Percentiles rank a stretch among this genome's conserved stretches.
These are phyloP conservation scores for Charina bottae DNA, from an alignment of 2,113 vertebrate genomes.

Conservation along the genomic window DNA sequence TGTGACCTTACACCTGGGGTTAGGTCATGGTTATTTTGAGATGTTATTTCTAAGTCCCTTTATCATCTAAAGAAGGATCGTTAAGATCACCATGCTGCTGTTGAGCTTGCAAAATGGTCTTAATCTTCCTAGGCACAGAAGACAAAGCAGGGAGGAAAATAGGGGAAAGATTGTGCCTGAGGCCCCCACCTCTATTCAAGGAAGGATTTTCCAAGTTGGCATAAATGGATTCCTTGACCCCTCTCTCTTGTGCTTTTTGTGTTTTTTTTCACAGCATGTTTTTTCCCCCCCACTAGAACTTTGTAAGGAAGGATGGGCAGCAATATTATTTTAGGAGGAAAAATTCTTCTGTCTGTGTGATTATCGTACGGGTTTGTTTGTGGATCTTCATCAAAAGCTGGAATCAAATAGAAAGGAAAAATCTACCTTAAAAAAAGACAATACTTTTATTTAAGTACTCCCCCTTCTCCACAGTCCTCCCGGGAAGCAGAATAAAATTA, in stretches of 20 bases:
- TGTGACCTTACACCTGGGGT: too few relatives aligned
- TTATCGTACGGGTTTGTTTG: background rate
- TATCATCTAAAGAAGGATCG: too few relatives aligned
- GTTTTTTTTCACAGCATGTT: background rate
- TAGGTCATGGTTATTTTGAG: too few relatives aligned
- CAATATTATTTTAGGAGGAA: background rate
- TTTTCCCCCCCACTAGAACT: background rate
- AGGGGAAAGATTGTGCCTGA: too few relatives aligned
- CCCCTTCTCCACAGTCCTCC: slow-evolving; percentile 16
- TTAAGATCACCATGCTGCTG: too few relatives aligned
- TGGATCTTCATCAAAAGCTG: background rate
- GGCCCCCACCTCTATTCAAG: too few relatives aligned
- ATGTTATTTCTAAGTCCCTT: too few relatives aligned
- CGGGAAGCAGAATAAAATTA: slow-evolving; percentile 33
- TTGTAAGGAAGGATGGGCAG: background rate
- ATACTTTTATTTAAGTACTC: background rate
- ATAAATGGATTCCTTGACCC: too few relatives aligned
- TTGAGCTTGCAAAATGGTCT: too few relatives aligned
- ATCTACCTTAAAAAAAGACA: slow-evolving; percentile 17
- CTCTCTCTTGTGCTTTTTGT: slow-evolving; percentile 13
- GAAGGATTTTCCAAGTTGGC: too few relatives aligned
- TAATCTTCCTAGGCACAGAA: too few relatives aligned
- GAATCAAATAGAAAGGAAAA: slow-evolving; percentile 9
- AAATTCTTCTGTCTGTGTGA: slow-evolving; percentile 14
- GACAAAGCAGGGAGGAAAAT: too few relatives aligned